These are phyloP conservation scores for Liopterus haemorrhoidalis DNA, from an alignment of 2,888 invertebrate genomes.

Conservation along the genomic window DNA sequence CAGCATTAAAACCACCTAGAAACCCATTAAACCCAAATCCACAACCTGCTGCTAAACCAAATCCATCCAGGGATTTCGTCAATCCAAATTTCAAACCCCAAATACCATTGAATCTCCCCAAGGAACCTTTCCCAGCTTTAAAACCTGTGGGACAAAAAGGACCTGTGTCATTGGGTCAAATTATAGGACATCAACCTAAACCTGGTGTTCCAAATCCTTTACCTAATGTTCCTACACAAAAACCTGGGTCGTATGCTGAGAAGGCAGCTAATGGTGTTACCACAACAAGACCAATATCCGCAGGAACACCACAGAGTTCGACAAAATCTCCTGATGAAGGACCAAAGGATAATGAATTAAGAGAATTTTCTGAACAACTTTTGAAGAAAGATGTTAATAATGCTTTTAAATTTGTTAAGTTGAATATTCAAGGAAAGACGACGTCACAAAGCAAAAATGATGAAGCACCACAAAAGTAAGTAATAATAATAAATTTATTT, in stretches of 20 bases:
- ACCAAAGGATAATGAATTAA: constrained; percentile 59
- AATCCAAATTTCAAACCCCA: constrained; percentile 10
- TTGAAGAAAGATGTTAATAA: constrained; percentile 69
- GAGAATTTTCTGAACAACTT: constrained; percentile 64
- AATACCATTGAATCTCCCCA: neutral
- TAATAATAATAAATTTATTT: too few species aligned
- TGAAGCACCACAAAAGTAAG: constrained; percentile 72
- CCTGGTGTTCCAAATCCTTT: neutral
- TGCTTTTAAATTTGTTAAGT: constrained; percentile 60
- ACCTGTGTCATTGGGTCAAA: too few species aligned
- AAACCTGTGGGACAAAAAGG: too few species aligned
- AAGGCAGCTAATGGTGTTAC: constrained; percentile 28
- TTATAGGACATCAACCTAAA: too few species aligned
- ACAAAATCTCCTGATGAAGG: constrained; percentile 37
- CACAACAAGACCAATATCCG: constrained; percentile 22
- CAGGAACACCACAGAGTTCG: constrained; percentile 17
- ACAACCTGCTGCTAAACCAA: constrained; percentile 1
- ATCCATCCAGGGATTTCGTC: constrained; percentile 10
- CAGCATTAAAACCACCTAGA: neutral
- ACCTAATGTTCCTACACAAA: constrained; percentile 7
- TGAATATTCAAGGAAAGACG: constrained; percentile 72
- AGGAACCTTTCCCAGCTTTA: too few species aligned
- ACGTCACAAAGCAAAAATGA: constrained; percentile 62
- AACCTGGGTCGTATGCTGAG: constrained; percentile 23
- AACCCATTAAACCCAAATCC: neutral